Conservation (phyloP, 2,113 vertebrate species). For the rabbit (Oryctolagus cuniculus) region mOryCun1.1 NC_091437.1:31881001-31881500, state of each 20-base stretch:
- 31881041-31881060: conserved; percentile 63
- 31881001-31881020: background rate
- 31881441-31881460: too few relatives aligned
- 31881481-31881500: too few relatives aligned
- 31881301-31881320: background rate
- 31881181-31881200: background rate
- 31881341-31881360: background rate
- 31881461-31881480: too few relatives aligned
- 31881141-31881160: background rate
- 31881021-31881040: background rate
- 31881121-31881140: background rate
- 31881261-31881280: conserved; percentile 1
- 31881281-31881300: background rate
- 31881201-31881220: background rate
- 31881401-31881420: too few relatives aligned
- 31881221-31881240: background rate
- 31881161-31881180: background rate
- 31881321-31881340: background rate
- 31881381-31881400: too few relatives aligned
- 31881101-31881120: background rate
- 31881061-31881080: background rate
- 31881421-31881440: too few relatives aligned
- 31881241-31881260: background rate
- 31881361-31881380: too few relatives aligned
- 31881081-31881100: conserved; percentile 14